A percentile compares a stretch with the other conserved stretches of the same genome.
These are phyloP conservation scores for Pimephales promelas DNA, from an alignment of 2,113 vertebrate species.

Conservation along the genomic window DNA sequence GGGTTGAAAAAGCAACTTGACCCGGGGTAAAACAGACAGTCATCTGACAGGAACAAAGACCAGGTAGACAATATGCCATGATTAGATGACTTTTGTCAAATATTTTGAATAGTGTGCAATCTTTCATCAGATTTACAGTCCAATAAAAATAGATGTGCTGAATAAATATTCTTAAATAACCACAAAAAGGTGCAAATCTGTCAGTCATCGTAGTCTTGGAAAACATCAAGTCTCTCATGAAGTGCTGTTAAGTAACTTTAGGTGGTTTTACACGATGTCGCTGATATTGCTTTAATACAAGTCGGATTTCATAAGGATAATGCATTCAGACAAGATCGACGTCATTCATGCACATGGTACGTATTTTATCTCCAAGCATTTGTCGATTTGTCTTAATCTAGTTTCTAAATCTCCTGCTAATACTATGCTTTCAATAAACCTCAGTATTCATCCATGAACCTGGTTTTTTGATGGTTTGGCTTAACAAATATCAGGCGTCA, in stretches of 20 bases:
- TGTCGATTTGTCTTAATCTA: neutral
- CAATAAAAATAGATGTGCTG: neutral
- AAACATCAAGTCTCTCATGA: neutral
- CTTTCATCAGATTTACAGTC: neutral
- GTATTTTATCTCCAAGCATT: neutral
- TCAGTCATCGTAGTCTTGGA: neutral
- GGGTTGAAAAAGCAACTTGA: slow-evolving; percentile 55
- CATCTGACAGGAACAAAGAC: slow-evolving; percentile 50
- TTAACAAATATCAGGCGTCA: no score
- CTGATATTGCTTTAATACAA: neutral
- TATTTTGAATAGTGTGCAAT: neutral
- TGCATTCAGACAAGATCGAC: neutral
- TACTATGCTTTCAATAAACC: neutral
- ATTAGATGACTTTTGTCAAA: slow-evolving; percentile 40
- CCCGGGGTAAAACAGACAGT: slow-evolving; percentile 53
- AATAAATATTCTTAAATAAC: neutral
- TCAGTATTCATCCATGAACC: neutral
- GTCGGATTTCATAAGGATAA: neutral
- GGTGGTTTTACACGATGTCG: no score
- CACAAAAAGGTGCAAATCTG: neutral
- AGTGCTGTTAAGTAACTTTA: neutral
- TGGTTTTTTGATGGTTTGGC: neutral
- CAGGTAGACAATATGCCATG: slow-evolving; percentile 50
- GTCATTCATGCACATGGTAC: neutral
- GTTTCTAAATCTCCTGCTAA: neutral